A percentile compares a stretch with the other conserved stretches of the same genome.
Evolutionary conservation across 2,113 vertebrate species (phyloP).

Genomic region (Stigmatopora argus): DNA sequence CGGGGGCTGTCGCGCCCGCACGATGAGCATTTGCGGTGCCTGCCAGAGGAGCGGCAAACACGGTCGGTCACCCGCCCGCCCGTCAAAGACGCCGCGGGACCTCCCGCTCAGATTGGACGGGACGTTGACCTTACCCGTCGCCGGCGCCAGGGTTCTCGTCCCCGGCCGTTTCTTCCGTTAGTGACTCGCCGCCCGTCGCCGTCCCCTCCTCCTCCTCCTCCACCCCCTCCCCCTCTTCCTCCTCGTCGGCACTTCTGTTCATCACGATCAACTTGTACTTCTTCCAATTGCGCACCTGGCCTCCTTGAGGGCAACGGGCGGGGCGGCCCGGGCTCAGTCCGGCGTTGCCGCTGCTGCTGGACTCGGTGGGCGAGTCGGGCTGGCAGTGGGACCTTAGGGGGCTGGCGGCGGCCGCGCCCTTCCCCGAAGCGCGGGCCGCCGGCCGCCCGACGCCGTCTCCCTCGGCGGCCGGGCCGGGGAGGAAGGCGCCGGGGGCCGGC

Average conservation of each 20-base stretch:
- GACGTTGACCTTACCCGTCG: constrained; percentile 52
- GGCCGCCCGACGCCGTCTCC: constrained; percentile 62
- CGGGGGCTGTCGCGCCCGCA: constrained; percentile 82
- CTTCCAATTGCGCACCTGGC: constrained; percentile 95
- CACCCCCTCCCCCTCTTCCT: constrained; percentile 55
- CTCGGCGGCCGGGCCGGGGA: constrained; percentile 41
- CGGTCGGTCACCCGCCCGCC: too few species aligned
- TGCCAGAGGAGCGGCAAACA: constrained; percentile 50
- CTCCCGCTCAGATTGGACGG: too few species aligned
- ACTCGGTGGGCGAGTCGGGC: constrained; percentile 94
- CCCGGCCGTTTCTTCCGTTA: constrained; percentile 29
- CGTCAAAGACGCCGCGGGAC: too few species aligned
- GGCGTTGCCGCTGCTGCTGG: constrained; percentile 91
- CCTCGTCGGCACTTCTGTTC: constrained; percentile 80
- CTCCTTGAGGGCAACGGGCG: constrained; percentile 71
- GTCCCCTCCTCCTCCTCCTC: constrained; percentile 10
- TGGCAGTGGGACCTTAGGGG: constrained; percentile 95
- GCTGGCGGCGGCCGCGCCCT: constrained; percentile 84
- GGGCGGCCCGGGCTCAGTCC: constrained; percentile 71
- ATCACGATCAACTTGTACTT: constrained; percentile 94
- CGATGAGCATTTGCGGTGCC: constrained; percentile 76
- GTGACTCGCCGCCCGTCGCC: constrained; percentile 34
- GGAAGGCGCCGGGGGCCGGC: constrained; percentile 58
- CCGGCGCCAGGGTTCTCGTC: constrained; percentile 61
- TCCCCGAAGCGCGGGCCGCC: constrained; percentile 52